Percentiles rank a stretch among this genome's conserved stretches.
Conservation (phyloP, 2,888 invertebrate genomes). For the Caenorhabditis sp. region DNA sequence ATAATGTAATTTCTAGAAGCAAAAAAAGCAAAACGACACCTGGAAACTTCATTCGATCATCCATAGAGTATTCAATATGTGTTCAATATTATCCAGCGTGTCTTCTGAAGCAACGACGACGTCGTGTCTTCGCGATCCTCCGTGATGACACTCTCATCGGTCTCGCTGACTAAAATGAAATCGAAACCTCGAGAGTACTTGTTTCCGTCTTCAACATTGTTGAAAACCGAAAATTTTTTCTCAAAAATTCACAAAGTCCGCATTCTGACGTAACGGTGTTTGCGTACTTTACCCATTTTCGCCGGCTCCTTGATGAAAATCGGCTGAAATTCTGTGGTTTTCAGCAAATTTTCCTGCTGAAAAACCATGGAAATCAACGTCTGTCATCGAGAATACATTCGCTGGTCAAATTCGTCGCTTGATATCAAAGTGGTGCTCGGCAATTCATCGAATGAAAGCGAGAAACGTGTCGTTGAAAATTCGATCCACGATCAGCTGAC, state of each 20-base stretch:
- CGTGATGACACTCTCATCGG: no score
- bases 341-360: background rate
- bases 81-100: no score
- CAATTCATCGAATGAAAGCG: constrained; percentile 93
- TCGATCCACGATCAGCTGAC: constrained; percentile 94
- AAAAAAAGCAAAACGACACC: no score
- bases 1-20: no score
- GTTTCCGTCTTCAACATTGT: no score
- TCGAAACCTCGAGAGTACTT: no score
- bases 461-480: constrained; percentile 91
- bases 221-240: background rate
- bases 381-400: constrained; percentile 90
- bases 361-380: constrained; percentile 89
- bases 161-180: no score
- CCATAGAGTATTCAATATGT: no score
- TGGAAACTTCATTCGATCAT: no score
- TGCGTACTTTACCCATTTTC: constrained; percentile 28
- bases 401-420: constrained; percentile 91
- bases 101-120: no score
- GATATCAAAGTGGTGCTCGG: constrained; percentile 88
- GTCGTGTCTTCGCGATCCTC: no score
- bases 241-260: constrained; percentile 12
- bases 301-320: constrained; percentile 9
- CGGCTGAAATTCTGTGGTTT: constrained; percentile 3
- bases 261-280: constrained; percentile 26